These are phyloP conservation scores for Caretta caretta DNA, from an alignment of 2,113 vertebrate species.

Conservation along the genomic window DNA sequence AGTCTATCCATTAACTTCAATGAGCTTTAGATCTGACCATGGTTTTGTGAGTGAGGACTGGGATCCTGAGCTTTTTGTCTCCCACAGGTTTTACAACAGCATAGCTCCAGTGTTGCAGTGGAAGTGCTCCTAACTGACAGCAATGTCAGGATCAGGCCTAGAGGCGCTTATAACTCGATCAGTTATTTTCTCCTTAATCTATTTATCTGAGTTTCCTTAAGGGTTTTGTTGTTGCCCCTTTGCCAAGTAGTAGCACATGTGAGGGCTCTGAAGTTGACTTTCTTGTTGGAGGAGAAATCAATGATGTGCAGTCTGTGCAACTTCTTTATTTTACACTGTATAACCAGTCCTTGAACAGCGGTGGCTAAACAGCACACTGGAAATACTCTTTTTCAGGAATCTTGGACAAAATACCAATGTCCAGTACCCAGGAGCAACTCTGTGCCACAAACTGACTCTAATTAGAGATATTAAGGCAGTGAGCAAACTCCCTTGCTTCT, in stretches of 20 bases:
- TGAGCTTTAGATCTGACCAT: conserved; percentile 10
- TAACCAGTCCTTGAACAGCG: too few relatives aligned
- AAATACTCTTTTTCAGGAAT: too few relatives aligned
- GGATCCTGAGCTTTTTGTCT: neutral
- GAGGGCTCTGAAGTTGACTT: neutral
- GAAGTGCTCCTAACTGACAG: neutral
- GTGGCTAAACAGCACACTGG: too few relatives aligned
- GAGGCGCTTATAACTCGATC: neutral
- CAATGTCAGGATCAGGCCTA: conserved; percentile 10
- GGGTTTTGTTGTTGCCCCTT: neutral
- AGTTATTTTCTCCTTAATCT: neutral
- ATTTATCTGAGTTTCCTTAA: neutral
- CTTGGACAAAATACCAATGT: too few relatives aligned
- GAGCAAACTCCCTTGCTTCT: neutral
- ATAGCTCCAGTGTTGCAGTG: neutral
- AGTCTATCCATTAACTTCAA: conserved; percentile 10
- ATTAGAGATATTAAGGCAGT: neutral
- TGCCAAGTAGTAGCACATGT: neutral
- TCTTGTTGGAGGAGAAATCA: neutral
- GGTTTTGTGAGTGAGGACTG: conserved; percentile 7
- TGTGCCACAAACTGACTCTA: too few relatives aligned
- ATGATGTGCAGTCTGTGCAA: neutral
- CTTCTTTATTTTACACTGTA: neutral
- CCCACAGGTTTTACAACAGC: neutral
- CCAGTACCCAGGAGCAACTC: too few relatives aligned